These are phyloP conservation scores for Spilarctia lutea DNA, from an alignment of 2,888 invertebrate genomes.

Conservation along the genomic window DNA sequence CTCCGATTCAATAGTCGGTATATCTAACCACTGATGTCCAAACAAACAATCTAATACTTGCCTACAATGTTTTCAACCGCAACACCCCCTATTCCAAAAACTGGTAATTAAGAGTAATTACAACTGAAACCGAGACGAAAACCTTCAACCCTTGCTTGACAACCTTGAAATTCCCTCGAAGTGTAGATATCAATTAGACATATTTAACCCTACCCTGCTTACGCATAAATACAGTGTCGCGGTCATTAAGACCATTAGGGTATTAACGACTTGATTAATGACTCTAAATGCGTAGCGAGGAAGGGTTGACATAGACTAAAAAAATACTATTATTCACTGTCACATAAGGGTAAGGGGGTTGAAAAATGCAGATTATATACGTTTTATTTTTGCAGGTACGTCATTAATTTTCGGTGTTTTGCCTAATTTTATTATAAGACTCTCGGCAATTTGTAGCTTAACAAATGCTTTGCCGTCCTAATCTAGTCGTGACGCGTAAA, in stretches of 20 bases:
- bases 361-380: slow-evolving; percentile 6
- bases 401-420: neutral
- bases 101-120: slow-evolving; percentile 6
- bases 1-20: too few relatives aligned
- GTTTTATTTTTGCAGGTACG: slow-evolving; percentile 6
- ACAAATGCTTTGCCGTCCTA: neutral
- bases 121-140: neutral
- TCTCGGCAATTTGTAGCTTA: too few relatives aligned
- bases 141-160: slow-evolving; percentile 29
- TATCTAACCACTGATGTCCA: too few relatives aligned
- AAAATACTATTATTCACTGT: slow-evolving; percentile 10
- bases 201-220: slow-evolving; percentile 39
- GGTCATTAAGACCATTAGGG: slow-evolving; percentile 49
- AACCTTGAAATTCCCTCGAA: slow-evolving; percentile 43
- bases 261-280: slow-evolving; percentile 54
- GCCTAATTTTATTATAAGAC: neutral
- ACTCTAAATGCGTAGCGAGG: slow-evolving; percentile 28
- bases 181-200: slow-evolving; percentile 50
- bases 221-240: slow-evolving; percentile 38
- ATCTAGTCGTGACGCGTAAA: neutral
- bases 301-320: slow-evolving; percentile 52
- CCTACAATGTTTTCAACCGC: neutral
- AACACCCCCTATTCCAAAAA: neutral
- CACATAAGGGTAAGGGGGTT: slow-evolving; percentile 8
- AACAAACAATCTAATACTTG: neutral